These are phyloP conservation scores for Bombus consobrinus DNA, from an alignment of 1,140 invertebrate genomes.

Conservation along the genomic window DNA sequence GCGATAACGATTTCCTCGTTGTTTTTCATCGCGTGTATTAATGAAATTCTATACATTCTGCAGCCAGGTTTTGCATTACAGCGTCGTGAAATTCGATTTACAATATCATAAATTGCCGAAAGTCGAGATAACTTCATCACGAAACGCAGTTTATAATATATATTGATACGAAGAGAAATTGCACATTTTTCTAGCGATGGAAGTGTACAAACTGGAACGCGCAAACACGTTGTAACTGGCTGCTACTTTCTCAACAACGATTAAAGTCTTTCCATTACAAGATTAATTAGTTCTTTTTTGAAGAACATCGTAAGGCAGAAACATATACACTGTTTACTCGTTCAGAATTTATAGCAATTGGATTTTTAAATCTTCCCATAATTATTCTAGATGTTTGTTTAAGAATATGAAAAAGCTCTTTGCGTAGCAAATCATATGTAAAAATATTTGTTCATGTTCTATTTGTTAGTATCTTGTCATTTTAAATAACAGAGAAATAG, in stretches of 20 bases:
- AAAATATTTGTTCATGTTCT: neutral
- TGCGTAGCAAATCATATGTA: neutral
- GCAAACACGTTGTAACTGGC: neutral
- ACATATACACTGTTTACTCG: too few relatives aligned
- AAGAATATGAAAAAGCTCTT: neutral
- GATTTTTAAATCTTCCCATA: neutral
- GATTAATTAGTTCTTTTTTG: too few relatives aligned
- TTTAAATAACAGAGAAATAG: neutral
- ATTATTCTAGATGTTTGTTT: neutral
- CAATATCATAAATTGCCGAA: neutral
- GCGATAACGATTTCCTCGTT: neutral
- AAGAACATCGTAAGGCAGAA: too few relatives aligned
- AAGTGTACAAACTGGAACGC: neutral
- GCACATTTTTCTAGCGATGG: neutral
- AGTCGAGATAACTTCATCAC: constrained; percentile 9
- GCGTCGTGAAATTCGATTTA: neutral
- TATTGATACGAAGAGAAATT: neutral
- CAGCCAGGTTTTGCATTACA: neutral
- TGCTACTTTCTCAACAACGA: constrained; percentile 12
- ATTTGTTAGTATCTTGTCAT: neutral
- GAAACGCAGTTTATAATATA: neutral
- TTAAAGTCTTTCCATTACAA: neutral
- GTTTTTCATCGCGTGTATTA: neutral
- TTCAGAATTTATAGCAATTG: neutral
- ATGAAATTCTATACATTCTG: neutral